Base-by-base conservation (phyloP, 2,888 invertebrate genomes). In the Endomychus coccineus region DNA sequence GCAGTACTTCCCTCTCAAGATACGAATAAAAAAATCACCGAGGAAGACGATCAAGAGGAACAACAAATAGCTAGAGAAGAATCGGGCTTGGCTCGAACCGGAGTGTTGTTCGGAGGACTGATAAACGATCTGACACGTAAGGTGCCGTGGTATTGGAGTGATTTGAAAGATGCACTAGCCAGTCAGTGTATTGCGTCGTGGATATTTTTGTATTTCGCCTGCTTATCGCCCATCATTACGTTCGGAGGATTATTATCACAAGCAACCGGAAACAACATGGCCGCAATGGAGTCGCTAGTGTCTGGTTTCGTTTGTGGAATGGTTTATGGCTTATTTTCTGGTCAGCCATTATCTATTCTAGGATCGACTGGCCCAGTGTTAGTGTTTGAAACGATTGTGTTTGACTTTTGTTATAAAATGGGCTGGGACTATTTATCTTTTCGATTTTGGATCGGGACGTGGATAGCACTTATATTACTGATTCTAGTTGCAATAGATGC, bases 381-480 rank as follows among this genome's bases (percentile, higher is more conserved):
- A 49, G 94, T 96, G 16, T 95, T 96, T 65, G 95, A 95, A 71
- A 91, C 92, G n/a, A 96, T 97, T 55, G 85, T 96, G 30, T 95
- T 78, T 64, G 89, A 92, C 58, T 90, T 95, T 70, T 95, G 95
- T 71, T 5, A 17, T 6, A 75, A 77, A 48, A 72, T 78, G 46
- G 78, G 75, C 10, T 85, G 92, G 83, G 79, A 91, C 57, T 98
- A 95, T 62, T 79, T 98, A 77, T 82, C 90, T 3, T 89, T 97
- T 64, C 78, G 94, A 42, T 82, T 95, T 60, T 98, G 96, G 85
- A 89, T 97, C 43, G 97, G 97, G 10, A 74, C 92, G 4, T 97
- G 97, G 97, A 88, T 88, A 16, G 77, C 86, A 0, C 49, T 86
- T 9, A 90, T 94, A 55, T 71, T 96, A 39, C 46, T 97, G 23